Evolutionary conservation across 1,140 invertebrate genomes (phyloP).

Genomic region (Dermatophagoides farinae): DNA sequence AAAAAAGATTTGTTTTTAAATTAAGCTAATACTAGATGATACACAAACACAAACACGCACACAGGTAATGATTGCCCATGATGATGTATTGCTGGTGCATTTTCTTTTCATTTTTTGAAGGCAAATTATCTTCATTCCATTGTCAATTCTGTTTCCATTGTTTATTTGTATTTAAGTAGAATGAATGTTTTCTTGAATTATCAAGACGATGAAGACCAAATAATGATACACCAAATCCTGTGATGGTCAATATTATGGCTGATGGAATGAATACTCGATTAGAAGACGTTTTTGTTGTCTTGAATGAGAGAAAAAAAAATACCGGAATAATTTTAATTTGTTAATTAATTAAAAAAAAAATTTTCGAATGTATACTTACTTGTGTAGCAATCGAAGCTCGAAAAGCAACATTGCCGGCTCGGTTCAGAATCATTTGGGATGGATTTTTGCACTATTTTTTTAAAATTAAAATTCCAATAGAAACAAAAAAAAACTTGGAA

Average conservation of each 20-base stretch:
- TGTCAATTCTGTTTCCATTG: neutral
- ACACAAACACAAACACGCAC: too few species aligned
- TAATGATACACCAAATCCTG: constrained; percentile 9
- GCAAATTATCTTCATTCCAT: too few species aligned
- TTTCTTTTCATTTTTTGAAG: too few species aligned
- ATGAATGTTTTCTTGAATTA: neutral
- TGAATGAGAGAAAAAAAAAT: neutral
- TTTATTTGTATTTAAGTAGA: neutral
- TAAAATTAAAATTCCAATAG: too few species aligned
- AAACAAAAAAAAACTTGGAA: too few species aligned
- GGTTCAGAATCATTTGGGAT: neutral
- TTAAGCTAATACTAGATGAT: too few species aligned
- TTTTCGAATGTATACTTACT: neutral
- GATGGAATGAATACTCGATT: constrained; percentile 12
- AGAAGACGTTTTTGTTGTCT: neutral
- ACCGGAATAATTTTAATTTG: too few species aligned
- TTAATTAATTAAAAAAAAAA: too few species aligned
- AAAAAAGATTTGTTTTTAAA: too few species aligned
- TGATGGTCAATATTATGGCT: constrained; percentile 5
- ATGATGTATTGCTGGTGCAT: neutral
- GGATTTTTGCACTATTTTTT: too few species aligned
- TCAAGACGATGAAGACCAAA: constrained; percentile 10
- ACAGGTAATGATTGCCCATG: too few species aligned
- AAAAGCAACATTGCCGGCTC: neutral
- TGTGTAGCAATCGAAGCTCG: neutral